Evolutionary conservation across 2,888 invertebrate species (phyloP).

Genomic region (Tiliacea citrago): DNA sequence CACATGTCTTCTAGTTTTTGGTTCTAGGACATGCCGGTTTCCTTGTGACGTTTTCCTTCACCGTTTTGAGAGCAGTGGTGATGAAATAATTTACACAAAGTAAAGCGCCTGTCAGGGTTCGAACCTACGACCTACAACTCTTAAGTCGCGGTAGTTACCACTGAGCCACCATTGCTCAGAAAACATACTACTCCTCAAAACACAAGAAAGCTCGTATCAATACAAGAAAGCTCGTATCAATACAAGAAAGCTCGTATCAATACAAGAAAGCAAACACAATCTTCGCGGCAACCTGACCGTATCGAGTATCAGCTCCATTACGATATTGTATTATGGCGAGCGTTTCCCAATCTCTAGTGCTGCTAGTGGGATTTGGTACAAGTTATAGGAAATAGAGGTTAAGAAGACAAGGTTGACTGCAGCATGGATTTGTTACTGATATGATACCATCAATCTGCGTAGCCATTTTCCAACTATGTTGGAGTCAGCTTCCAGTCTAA

Average conservation of each 20-base stretch:
- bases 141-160: too few species aligned
- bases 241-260: conserved; percentile 44
- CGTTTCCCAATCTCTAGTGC: conserved; percentile 61
- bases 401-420: neutral
- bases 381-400: conserved; percentile 32
- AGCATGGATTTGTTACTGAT: neutral
- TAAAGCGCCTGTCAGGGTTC: too few species aligned
- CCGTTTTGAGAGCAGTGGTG: too few species aligned
- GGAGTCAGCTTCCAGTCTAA: neutral
- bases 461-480: neutral
- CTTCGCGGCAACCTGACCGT: conserved; percentile 51
- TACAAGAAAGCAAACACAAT: conserved; percentile 49
- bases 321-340: conserved; percentile 62
- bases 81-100: neutral
- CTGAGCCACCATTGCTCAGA: neutral
- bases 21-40: too few species aligned
- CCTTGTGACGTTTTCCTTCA: too few species aligned
- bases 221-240: conserved; percentile 40
- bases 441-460: neutral
- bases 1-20: too few species aligned
- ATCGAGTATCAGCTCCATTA: conserved; percentile 62
- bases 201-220: conserved; percentile 42
- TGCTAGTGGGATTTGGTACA: conserved; percentile 36
- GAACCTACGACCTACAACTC: too few species aligned
- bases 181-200: neutral